Evolutionary conservation across 1,140 invertebrate species (phyloP).

Genomic region (Scylla paramamosain): DNA sequence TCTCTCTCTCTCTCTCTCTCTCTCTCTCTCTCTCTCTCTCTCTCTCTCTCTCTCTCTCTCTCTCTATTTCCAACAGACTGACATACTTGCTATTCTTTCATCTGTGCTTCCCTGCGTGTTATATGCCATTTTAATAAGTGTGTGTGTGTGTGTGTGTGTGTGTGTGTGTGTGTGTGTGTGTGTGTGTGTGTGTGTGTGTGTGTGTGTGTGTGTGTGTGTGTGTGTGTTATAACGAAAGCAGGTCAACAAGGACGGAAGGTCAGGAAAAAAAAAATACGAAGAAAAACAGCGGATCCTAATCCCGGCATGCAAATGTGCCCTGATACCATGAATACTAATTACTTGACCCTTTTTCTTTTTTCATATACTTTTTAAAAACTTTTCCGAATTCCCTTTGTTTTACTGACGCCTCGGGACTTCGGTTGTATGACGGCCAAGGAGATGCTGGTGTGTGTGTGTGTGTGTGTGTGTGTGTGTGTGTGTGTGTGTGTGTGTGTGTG

Average conservation of each 20-base stretch:
- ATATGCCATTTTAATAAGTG: background rate
- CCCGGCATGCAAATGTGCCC: background rate
- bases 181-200: conserved; percentile 5
- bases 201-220: conserved; percentile 1
- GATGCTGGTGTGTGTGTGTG: background rate
- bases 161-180: conserved; percentile 20
- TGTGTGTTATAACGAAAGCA: background rate
- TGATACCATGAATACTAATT: conserved; percentile 24
- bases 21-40: no score
- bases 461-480: conserved; percentile 9
- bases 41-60: no score
- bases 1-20: no score
- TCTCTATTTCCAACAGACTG: no score
- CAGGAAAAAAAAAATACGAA: background rate
- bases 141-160: conserved; percentile 8
- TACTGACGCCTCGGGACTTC: background rate
- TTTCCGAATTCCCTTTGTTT: background rate
- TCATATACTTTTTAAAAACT: background rate
- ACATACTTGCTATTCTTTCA: no score
- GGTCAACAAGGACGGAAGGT: background rate
- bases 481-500: background rate
- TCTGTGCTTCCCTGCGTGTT: background rate
- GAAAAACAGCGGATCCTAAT: background rate
- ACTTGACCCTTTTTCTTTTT: background rate
- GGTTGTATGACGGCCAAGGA: background rate